Conservation (phyloP, 1,140 invertebrate species). For the Galendromus occidentalis region DNA sequence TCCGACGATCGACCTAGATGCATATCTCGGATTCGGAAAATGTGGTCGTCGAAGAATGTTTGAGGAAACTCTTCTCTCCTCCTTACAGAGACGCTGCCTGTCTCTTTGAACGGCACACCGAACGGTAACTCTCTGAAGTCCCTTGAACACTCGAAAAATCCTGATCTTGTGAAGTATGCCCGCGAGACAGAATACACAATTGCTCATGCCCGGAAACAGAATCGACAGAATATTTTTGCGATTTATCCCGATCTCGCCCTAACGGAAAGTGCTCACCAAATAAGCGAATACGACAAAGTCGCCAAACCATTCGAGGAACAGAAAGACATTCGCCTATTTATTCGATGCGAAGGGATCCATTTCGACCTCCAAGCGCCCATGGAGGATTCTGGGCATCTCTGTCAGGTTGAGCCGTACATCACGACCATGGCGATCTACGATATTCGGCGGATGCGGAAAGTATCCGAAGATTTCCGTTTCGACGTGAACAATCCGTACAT, state of each 20-base stretch:
- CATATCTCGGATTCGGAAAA: no score
- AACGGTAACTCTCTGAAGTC: slow-evolving; percentile 34
- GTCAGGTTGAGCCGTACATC: slow-evolving; percentile 77
- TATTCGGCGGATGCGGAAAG: slow-evolving; percentile 55
- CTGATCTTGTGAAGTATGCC: slow-evolving; percentile 65
- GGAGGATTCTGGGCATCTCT: slow-evolving; percentile 49
- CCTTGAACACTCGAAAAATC: slow-evolving; percentile 70
- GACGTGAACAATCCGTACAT: slow-evolving; percentile 54
- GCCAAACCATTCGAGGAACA: slow-evolving; percentile 53
- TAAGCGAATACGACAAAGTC: slow-evolving; percentile 25
- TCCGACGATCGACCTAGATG: no score
- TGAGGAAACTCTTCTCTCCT: no score
- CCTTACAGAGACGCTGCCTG: not conserved
- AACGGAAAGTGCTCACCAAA: not conserved
- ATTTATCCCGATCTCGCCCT: slow-evolving; percentile 37
- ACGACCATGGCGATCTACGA: slow-evolving; percentile 67
- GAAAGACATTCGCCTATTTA: slow-evolving; percentile 58
- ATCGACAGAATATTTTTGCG: slow-evolving; percentile 45
- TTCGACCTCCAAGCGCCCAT: slow-evolving; percentile 60
- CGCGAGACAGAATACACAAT: slow-evolving; percentile 70
- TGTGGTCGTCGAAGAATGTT: no score
- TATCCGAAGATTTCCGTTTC: slow-evolving; percentile 82
- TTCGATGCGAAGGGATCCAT: slow-evolving; percentile 57
- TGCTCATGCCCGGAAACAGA: slow-evolving; percentile 50
- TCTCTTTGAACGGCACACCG: slow-evolving; percentile 40